Percentiles rank a stretch among this genome's conserved stretches.
Conservation (phyloP, 2,113 vertebrate species). For the Athene noctua region DNA sequence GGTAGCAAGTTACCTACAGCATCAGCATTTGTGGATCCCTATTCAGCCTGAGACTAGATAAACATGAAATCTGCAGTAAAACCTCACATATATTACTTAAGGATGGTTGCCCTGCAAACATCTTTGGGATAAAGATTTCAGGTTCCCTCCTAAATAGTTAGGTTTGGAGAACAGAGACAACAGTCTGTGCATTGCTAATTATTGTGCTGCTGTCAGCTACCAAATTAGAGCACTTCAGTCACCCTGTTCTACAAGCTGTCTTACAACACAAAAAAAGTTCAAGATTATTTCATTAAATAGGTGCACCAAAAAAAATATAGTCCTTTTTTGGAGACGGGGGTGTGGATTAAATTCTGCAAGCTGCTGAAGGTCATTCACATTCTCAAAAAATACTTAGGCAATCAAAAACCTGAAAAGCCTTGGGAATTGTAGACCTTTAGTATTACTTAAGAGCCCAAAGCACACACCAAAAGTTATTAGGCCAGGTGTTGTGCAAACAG, state of each 20-base stretch:
- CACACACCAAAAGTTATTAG: neutral
- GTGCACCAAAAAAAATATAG: neutral
- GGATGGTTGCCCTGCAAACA: neutral
- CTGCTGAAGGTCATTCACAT: neutral
- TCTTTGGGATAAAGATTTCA: neutral
- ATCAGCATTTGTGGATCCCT: neutral
- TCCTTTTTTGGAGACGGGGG: neutral
- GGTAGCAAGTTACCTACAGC: neutral
- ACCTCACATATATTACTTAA: neutral
- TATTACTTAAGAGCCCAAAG: neutral
- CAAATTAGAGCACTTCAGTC: neutral
- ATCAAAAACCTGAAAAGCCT: neutral
- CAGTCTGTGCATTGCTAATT: neutral
- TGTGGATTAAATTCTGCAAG: neutral
- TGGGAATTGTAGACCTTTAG: neutral
- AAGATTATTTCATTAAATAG: neutral
- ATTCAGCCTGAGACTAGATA: neutral
- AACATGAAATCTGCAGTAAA: neutral
- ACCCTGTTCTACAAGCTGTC: neutral
- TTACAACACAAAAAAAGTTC: neutral
- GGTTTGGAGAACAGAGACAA: neutral
- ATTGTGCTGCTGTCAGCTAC: neutral
- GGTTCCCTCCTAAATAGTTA: neutral
- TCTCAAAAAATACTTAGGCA: neutral
- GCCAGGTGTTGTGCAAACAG: neutral